Evolutionary conservation across 2,888 invertebrate genomes (phyloP).

Genomic region (Phorcus lineatus): DNA sequence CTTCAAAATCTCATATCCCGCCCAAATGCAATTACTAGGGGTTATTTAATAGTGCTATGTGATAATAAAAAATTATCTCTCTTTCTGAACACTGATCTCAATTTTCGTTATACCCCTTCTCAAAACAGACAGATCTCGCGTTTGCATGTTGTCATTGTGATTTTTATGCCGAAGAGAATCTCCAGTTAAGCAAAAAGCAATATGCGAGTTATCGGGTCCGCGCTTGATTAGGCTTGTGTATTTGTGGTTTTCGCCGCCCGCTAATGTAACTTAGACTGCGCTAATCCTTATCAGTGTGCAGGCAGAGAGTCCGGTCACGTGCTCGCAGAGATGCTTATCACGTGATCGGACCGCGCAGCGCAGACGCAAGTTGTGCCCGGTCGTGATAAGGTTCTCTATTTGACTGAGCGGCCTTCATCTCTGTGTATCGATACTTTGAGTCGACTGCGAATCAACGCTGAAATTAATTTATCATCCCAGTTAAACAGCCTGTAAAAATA

Average conservation of each 20-base stretch:
- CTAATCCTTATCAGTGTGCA: constrained; percentile 11
- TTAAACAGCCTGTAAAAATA: neutral
- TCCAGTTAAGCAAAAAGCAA: constrained; percentile 10
- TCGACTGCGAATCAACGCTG: neutral
- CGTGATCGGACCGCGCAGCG: neutral
- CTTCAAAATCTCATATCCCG: constrained; percentile 18
- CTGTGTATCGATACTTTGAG: neutral
- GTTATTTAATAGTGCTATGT: constrained; percentile 16
- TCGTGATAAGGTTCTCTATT: neutral
- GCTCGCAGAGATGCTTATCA: constrained; percentile 2
- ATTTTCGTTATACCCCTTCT: neutral
- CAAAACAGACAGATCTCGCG: constrained; percentile 12
- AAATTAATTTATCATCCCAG: constrained; percentile 17
- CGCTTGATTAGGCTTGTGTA: constrained; percentile 16
- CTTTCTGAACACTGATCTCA: constrained; percentile 5
- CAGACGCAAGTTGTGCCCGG: constrained; percentile 15
- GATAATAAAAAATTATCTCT: constrained; percentile 13
- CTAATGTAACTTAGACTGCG: neutral
- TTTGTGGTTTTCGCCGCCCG: constrained; percentile 15
- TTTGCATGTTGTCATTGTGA: constrained; percentile 12
- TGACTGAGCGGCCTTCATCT: neutral
- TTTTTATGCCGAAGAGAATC: constrained; percentile 18
- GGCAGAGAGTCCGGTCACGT: constrained; percentile 8
- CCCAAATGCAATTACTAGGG: constrained; percentile 4
- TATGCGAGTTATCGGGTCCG: constrained; percentile 4